phyloP scores from a whole-genome alignment of 2,888 invertebrate genomes.

The Pediacus dermestoides region DNA sequence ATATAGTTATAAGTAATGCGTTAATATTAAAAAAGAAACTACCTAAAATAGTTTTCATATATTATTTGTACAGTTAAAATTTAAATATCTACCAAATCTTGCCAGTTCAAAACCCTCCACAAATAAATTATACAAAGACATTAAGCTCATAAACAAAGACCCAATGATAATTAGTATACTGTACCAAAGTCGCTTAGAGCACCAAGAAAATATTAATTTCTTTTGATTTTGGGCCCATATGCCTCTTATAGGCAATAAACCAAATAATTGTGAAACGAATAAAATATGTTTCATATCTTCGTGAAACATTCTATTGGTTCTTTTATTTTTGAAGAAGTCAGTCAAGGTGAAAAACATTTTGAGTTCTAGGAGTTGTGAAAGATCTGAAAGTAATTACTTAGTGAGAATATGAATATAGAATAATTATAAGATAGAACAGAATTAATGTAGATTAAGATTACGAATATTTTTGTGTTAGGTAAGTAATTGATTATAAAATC shows the following conservation, averaged over 20 bases:
- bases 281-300: conserved; percentile 13
- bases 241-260: conserved; percentile 14
- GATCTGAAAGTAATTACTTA: too few species aligned
- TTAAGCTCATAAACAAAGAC: not conserved
- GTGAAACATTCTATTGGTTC: conserved; percentile 4
- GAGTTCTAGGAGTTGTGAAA: too few species aligned
- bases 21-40: conserved; percentile 13
- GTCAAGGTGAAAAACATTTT: too few species aligned
- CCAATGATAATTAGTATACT: not conserved
- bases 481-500: too few species aligned
- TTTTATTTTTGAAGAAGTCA: too few species aligned
- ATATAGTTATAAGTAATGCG: conserved; percentile 4
- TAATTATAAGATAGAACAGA: too few species aligned
- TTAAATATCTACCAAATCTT: conserved; percentile 2
- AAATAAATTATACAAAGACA: conserved; percentile 1
- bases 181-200: not conserved
- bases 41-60: conserved; percentile 11
- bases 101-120: not conserved
- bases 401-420: too few species aligned
- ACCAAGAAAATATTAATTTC: conserved; percentile 9
- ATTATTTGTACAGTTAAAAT: not conserved
- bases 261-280: conserved; percentile 14
- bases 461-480: too few species aligned
- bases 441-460: too few species aligned
- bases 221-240: conserved; percentile 4